These are phyloP conservation scores for Hemichromis elongatus DNA, from an alignment of 2,113 vertebrate genomes.

Conservation along the genomic window DNA sequence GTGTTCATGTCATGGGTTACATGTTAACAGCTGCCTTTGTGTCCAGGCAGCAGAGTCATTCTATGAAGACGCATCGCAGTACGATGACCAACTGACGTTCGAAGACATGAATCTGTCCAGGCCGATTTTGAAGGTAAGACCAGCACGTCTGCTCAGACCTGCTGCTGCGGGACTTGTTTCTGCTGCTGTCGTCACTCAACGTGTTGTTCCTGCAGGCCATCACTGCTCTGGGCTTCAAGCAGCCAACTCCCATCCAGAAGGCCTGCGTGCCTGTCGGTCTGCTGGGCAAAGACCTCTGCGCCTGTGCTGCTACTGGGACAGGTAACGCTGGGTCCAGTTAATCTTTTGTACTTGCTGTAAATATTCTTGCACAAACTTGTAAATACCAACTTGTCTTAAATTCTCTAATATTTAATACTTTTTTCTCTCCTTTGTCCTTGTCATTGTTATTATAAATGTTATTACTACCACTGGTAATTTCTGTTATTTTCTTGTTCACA, in stretches of 20 bases:
- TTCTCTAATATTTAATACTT: too few relatives aligned
- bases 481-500: too few relatives aligned
- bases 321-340: constrained; percentile 70
- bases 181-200: background rate
- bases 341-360: too few relatives aligned
- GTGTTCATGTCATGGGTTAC: background rate
- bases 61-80: constrained; percentile 89
- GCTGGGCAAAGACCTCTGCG: constrained; percentile 92
- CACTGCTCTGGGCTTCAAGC: constrained; percentile 86
- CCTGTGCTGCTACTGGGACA: constrained; percentile 95
- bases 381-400: too few relatives aligned
- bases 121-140: constrained; percentile 88
- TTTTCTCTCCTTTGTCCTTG: too few relatives aligned
- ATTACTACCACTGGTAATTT: too few relatives aligned
- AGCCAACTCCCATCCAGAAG: constrained; percentile 96
- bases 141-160: background rate
- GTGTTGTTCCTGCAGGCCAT: constrained; percentile 79
- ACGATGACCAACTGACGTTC: constrained; percentile 85
- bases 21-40: background rate
- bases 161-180: background rate
- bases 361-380: too few relatives aligned
- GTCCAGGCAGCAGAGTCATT: constrained; percentile 76
- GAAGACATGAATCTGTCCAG: constrained; percentile 96
- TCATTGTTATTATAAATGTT: too few relatives aligned
- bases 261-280: constrained; percentile 92